Conservation (phyloP, 2,113 vertebrate genomes). For the Pelusios castaneus region DNA sequence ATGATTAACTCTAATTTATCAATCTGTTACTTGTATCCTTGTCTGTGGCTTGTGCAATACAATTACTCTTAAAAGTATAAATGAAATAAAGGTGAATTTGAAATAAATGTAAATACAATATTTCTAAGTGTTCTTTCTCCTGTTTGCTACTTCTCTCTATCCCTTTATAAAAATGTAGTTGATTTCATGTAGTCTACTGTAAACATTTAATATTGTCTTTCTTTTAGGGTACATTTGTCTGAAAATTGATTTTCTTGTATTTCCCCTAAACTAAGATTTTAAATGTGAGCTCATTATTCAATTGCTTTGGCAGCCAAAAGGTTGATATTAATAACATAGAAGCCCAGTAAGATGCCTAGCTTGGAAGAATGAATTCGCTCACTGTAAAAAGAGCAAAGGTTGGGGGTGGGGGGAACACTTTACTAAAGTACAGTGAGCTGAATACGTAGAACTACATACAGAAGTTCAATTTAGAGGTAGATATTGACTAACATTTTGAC, state of each 20-base stretch:
- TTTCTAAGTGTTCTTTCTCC: slow-evolving; percentile 39
- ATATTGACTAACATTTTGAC: not conserved
- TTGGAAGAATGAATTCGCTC: not conserved
- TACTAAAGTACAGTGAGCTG: not conserved
- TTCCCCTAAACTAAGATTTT: not conserved
- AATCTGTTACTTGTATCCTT: slow-evolving; percentile 61
- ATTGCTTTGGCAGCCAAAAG: slow-evolving; percentile 8
- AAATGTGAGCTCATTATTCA: slow-evolving; percentile 40
- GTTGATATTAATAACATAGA: not conserved
- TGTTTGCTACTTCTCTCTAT: slow-evolving; percentile 26
- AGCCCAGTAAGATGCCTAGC: not conserved
- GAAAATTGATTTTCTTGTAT: not conserved
- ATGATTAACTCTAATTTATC: slow-evolving; percentile 74
- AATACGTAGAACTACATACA: not conserved
- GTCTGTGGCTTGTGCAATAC: slow-evolving; percentile 49
- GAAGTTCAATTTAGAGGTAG: not conserved
- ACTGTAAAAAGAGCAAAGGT: not conserved
- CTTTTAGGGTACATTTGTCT: slow-evolving; percentile 10
- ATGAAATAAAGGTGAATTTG: slow-evolving; percentile 40
- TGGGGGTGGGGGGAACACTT: too few species aligned
- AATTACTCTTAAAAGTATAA: slow-evolving; percentile 65
- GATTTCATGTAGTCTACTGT: slow-evolving; percentile 9
- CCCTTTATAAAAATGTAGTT: not conserved
- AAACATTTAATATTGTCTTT: not conserved
- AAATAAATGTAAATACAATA: slow-evolving; percentile 55